Conservation (phyloP, 1,140 invertebrate genomes). For the Caenorhabditis elegans region WBcel235 BX284606.5:4102001-4102500, state of each 20-base stretch:
- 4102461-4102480: background rate
- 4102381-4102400: background rate
- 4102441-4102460: background rate
- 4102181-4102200: background rate
- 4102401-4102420: background rate
- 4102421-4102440: background rate
- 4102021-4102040: background rate
- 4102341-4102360: background rate
- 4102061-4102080: slow-evolving; percentile 11
- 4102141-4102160: background rate
- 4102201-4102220: slow-evolving; percentile 19
- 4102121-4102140: background rate
- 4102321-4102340: background rate
- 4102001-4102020: background rate
- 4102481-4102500: background rate
- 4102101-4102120: slow-evolving; percentile 4
- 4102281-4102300: slow-evolving; percentile 16
- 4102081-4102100: slow-evolving; percentile 12
- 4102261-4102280: background rate
- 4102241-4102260: background rate
- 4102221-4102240: background rate
- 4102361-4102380: background rate
- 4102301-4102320: background rate
- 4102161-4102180: background rate
- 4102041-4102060: background rate